Conservation (phyloP, 2,888 invertebrate species). For the Lasioglossum zephyrum region DNA sequence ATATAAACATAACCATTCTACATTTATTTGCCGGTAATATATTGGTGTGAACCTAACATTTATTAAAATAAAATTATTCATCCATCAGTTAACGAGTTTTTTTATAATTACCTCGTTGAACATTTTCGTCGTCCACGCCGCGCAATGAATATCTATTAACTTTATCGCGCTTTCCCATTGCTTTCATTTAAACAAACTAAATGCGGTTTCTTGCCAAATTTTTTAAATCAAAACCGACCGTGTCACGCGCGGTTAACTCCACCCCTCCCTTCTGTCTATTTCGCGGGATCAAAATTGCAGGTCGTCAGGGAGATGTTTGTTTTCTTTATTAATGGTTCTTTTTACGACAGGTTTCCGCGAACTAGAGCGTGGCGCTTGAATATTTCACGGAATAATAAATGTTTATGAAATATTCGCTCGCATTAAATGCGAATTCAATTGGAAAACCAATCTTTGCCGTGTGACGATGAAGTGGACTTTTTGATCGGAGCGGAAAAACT, state of each 20-base stretch:
- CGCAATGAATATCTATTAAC: no score
- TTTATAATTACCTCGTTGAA: neutral
- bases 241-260: neutral
- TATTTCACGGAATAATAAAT: neutral
- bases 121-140: neutral
- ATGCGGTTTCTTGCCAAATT: neutral
- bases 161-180: neutral
- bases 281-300: neutral
- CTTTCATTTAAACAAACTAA: neutral
- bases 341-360: neutral
- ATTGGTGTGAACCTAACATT: neutral
- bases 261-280: neutral
- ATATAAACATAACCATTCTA: no score
- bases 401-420: neutral
- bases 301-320: neutral
- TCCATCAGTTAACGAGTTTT: neutral
- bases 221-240: neutral
- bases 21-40: neutral
- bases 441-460: neutral
- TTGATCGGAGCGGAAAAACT: slow-evolving; percentile 7
- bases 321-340: neutral
- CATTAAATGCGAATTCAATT: neutral
- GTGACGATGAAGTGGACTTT: slow-evolving; percentile 5
- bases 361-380: neutral
- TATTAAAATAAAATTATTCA: neutral